Evolutionary conservation across 1,140 invertebrate species (phyloP).

Genomic region (Agrilus planipennis): DNA sequence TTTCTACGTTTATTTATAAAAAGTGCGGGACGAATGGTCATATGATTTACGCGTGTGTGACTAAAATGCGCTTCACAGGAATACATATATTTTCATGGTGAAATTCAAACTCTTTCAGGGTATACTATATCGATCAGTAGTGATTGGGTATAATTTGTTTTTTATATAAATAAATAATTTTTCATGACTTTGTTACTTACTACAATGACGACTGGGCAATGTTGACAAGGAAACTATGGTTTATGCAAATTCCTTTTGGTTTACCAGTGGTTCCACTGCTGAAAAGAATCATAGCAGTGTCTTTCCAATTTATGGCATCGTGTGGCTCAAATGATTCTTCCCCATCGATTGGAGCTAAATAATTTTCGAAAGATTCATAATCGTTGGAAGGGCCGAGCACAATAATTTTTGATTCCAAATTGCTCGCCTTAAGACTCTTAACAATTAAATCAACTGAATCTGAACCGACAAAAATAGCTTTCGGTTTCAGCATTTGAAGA

Average conservation of each 20-base stretch:
- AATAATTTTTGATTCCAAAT: conserved; percentile 2
- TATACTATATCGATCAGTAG: too few relatives aligned
- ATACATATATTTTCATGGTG: too few relatives aligned
- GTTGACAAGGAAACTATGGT: too few relatives aligned
- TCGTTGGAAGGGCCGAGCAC: conserved; percentile 7
- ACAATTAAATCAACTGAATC: conserved; percentile 1
- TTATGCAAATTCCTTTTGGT: conserved; percentile 65
- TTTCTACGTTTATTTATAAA: too few relatives aligned
- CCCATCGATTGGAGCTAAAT: conserved; percentile 3
- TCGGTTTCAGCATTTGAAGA: conserved; percentile 6
- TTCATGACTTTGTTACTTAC: too few relatives aligned
- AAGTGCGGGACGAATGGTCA: too few relatives aligned
- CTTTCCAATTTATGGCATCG: conserved; percentile 16
- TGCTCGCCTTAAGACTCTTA: background rate
- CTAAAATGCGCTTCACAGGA: too few relatives aligned
- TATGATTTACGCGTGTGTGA: too few relatives aligned
- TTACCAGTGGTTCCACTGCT: conserved; percentile 65
- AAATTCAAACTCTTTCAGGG: too few relatives aligned
- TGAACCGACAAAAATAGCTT: conserved; percentile 7
- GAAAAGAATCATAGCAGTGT: conserved; percentile 34
- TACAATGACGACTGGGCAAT: too few relatives aligned
- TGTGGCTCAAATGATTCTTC: conserved; percentile 8
- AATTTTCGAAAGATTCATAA: background rate
- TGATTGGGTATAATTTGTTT: too few relatives aligned
- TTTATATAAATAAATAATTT: too few relatives aligned